Percentiles rank a stretch among this genome's conserved stretches.
These are phyloP conservation scores for Rhogogaster chlorosoma DNA, from an alignment of 2,888 invertebrate genomes.

Conservation along the genomic window DNA sequence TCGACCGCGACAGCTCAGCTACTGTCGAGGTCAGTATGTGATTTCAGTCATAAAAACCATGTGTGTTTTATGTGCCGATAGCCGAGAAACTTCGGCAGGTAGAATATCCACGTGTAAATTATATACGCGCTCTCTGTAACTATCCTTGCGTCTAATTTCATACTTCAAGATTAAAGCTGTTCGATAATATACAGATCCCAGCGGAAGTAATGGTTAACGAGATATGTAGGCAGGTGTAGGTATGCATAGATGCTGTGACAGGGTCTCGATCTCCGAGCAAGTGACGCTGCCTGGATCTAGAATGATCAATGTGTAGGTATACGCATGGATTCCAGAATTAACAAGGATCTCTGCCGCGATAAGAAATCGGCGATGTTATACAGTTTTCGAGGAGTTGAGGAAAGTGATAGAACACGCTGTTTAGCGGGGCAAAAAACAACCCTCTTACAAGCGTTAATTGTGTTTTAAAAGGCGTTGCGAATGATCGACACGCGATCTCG, in stretches of 20 bases:
- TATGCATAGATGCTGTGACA: background rate
- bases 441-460: slow-evolving; percentile 50
- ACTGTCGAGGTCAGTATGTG: background rate
- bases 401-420: background rate
- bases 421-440: background rate
- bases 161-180: background rate
- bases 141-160: background rate
- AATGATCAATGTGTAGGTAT: slow-evolving; percentile 7
- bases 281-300: background rate
- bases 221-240: background rate
- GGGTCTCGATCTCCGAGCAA: background rate
- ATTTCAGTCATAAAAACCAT: background rate
- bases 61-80: too few relatives aligned
- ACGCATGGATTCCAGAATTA: background rate
- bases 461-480: slow-evolving; percentile 47
- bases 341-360: background rate
- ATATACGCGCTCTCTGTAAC: background rate
- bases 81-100: too few relatives aligned
- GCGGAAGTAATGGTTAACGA: slow-evolving; percentile 31
- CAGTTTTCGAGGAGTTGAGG: background rate
- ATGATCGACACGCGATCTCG: slow-evolving; percentile 38
- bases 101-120: background rate
- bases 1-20: slow-evolving; percentile 4
- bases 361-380: slow-evolving; percentile 2
- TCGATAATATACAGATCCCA: background rate